Base-by-base conservation (phyloP, 2,113 vertebrate genomes). In the Pungitius pungitius region DNA sequence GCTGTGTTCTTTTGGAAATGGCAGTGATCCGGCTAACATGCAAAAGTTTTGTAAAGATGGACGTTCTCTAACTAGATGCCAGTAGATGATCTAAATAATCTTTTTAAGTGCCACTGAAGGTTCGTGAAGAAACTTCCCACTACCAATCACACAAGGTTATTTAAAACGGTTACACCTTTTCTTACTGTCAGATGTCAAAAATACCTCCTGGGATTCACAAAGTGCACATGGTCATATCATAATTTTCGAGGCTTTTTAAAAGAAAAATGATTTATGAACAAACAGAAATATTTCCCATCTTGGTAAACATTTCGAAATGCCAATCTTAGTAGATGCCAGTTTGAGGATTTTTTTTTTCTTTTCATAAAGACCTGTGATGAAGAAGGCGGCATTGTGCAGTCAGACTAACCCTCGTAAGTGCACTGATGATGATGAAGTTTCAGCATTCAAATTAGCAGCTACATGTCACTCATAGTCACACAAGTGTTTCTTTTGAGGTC, bases 361-460 rank as follows among this genome's bases (percentile, higher is more conserved):
- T 57, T 40, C 22, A 63, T 63, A 26, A 62, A 51, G 40, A 37
- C 12, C 3, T 56, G 49, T 17, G 42, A 20, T 40, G 52, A 70
- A 65, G 51, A 49, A 49, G 3, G 2, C 3, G 55, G 56, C 33
- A 51, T 64, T 75, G 75, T 43, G 47, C 45, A 73, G 78, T 74
- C 27, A 8, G 64, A 73, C 67, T 62, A 65, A 27, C 27, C 47
- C 57, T n/a, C n/a, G 20, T 17, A 71, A 66, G 62, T 84, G 85
- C 85, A 83, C 77, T 76, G 75, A 85, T 73, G 63, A 82, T 49
- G 30, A 71, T 35, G 33, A 35, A 24, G 26, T 52, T 61, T 57
- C 22, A 69, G 68, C 35, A 76, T 18, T 2, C 40, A 55, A 22
- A 59, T 64, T 5, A 49, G 47, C 24, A 69, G 8, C 18, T 63